These are phyloP conservation scores for Ptilodon capucinus DNA, from an alignment of 2,888 invertebrate species.

Conservation along the genomic window DNA sequence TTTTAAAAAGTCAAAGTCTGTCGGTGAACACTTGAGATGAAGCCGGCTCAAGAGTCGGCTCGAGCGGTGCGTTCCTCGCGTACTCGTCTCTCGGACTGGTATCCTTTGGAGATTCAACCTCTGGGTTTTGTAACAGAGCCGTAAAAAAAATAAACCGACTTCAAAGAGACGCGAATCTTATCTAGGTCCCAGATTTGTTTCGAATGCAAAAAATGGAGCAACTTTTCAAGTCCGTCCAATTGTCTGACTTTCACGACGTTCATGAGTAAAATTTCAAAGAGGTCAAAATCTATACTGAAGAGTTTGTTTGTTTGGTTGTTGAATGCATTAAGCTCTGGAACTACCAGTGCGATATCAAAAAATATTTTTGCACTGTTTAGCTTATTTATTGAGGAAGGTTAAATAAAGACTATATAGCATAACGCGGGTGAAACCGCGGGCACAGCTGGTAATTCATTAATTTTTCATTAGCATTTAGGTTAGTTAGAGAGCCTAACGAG, in stretches of 20 bases:
- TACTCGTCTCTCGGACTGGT: slow-evolving; percentile 29
- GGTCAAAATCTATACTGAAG: too few relatives aligned
- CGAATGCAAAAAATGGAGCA: slow-evolving; percentile 4
- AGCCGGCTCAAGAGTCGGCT: slow-evolving; percentile 19
- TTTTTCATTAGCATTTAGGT: too few relatives aligned
- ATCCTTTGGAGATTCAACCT: slow-evolving; percentile 22
- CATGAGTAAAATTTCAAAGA: too few relatives aligned
- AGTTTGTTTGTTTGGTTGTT: too few relatives aligned
- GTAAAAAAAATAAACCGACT: slow-evolving; percentile 20
- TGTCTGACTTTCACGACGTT: background rate
- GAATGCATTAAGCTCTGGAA: too few relatives aligned
- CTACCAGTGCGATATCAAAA: too few relatives aligned
- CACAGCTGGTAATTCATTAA: too few relatives aligned
- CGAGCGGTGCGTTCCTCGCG: slow-evolving; percentile 32
- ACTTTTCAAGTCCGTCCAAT: background rate
- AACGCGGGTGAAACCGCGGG: too few relatives aligned
- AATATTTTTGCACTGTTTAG: too few relatives aligned
- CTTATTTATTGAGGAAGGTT: too few relatives aligned
- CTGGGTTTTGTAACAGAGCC: slow-evolving; percentile 12
- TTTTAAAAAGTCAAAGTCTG: background rate
- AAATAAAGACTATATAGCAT: too few relatives aligned
- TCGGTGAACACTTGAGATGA: slow-evolving; percentile 18
- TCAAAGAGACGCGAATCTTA: slow-evolving; percentile 15
- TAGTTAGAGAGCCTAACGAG: too few relatives aligned
- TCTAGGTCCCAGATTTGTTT: slow-evolving; percentile 16